Evolutionary conservation across 1,140 invertebrate genomes (phyloP), one percentile per base, ranked within the genome.

Genomic region (Chlorops oryzae): DNA sequence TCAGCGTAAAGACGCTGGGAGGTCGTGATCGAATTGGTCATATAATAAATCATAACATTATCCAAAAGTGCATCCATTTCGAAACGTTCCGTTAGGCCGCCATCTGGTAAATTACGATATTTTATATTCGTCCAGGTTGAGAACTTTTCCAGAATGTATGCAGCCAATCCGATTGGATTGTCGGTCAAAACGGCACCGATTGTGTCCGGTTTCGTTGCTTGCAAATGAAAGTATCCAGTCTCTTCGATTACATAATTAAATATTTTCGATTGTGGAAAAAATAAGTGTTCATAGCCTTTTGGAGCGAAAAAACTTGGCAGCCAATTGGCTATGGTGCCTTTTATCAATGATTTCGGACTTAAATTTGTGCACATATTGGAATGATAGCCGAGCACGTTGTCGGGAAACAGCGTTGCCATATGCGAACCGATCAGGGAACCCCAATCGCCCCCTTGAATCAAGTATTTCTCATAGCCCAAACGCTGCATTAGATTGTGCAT

Each of bases 181-280:
- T 83, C 79, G 5, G 74, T 70, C 25, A 87, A 58, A 0, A 77
- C 81, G 3, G 78, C 74, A 22, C 83, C 83, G 48, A 95, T 74
- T 10, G 92, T 96, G 63, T 96, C 91, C 7, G 92, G 92, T 70
- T 93, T 94, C 0, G 89, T 92, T 1, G 87, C 77, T 72, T 96
- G 92, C 27, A 95, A 59, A 65, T 92, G 87, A 45, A 88, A 62
- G 58, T 95, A 95, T 6, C 90, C 92, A 32, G 69, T 70, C 73
- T 93, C 90, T 59, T 81, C 75, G 0, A 91, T 7, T 0, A 88
- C 3, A 49, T 57, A 58, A 6, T 54, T 48, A 1, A 80, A 74
- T 5, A 77, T 61, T 5, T 80, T 58, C 1, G 62, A 70, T 20
- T 86, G 50, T 1, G 87, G 86, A 59, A 84, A 87, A 57, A 86